Evolutionary conservation across 37 sponge, comb jelly and placozoan species (phyloP).

Genomic region (Eunapius fragilis): DNA sequence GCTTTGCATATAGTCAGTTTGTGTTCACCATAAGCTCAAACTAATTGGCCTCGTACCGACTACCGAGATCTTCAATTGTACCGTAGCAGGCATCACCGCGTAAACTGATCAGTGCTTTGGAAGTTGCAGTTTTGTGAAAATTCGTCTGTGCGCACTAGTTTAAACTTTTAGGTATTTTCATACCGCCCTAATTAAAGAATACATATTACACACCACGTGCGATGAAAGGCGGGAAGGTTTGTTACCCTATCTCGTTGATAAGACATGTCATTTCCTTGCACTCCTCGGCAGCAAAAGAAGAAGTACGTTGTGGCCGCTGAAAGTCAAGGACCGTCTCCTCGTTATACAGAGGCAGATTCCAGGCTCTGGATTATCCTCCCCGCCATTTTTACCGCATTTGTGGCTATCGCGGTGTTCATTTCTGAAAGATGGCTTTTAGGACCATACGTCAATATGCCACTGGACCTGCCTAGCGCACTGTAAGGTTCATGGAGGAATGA

Average conservation of each 20-base stretch:
- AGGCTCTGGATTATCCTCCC: constrained; percentile 16
- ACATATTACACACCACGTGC: too few relatives aligned
- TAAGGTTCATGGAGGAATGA: constrained; percentile 36
- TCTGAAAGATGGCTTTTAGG: constrained; percentile 28
- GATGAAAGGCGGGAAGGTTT: not conserved
- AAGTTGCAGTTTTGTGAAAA: too few relatives aligned
- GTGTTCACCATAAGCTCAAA: too few relatives aligned
- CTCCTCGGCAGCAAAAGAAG: not conserved
- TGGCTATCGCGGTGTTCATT: constrained; percentile 18
- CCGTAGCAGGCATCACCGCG: too few relatives aligned
- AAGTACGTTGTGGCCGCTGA: not conserved
- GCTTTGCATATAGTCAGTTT: too few relatives aligned
- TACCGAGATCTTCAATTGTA: too few relatives aligned
- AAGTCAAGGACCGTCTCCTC: not conserved
- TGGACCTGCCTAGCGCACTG: constrained; percentile 35
- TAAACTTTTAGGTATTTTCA: too few relatives aligned
- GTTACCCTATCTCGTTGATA: not conserved
- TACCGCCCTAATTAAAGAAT: too few relatives aligned
- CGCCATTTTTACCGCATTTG: constrained; percentile 2
- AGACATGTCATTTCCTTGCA: not conserved
- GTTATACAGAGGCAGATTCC: not conserved
- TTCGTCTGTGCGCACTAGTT: too few relatives aligned
- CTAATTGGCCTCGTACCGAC: too few relatives aligned
- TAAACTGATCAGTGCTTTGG: too few relatives aligned
- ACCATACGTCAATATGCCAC: constrained; percentile 29